phyloP scores from a whole-genome alignment of 2,113 vertebrate species.

The Grus americana region DNA sequence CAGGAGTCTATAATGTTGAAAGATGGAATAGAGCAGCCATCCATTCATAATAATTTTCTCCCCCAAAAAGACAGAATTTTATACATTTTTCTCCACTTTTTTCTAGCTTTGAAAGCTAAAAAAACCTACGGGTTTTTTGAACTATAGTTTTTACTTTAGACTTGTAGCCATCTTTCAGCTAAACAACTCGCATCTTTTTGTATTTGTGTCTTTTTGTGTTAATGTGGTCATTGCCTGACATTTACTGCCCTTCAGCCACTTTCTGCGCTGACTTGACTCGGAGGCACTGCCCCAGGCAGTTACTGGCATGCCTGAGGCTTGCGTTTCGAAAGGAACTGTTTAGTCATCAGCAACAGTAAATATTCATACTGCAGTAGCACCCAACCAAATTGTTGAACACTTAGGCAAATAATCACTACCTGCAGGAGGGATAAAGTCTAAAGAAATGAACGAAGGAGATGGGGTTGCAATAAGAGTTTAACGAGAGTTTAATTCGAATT shows the following conservation, averaged over 20 bases:
- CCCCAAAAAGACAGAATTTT: not conserved
- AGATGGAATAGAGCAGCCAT: not conserved
- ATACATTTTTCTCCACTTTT: not conserved
- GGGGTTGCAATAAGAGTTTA: not conserved
- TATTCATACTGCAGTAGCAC: not conserved
- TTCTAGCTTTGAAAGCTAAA: not conserved
- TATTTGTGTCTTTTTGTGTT: too few species aligned
- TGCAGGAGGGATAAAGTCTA: not conserved
- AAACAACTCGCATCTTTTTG: not conserved
- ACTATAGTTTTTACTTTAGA: not conserved
- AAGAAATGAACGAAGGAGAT: not conserved
- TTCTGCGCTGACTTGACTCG: fast-evolving
- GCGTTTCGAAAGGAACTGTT: not conserved
- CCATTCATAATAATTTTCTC: not conserved
- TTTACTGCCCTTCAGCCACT: fast-evolving
- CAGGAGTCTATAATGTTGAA: too few species aligned
- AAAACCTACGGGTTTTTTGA: not conserved
- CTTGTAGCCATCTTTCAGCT: not conserved
- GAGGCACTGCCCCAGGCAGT: not conserved
- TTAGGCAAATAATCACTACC: not conserved
- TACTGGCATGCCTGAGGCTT: fast-evolving
- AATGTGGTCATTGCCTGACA: fast-evolving
- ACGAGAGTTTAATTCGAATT: not conserved
- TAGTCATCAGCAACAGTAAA: not conserved
- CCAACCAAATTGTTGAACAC: too few species aligned